These are phyloP conservation scores for Siniperca chuatsi DNA, from an alignment of 2,113 vertebrate genomes.

Conservation along the genomic window DNA sequence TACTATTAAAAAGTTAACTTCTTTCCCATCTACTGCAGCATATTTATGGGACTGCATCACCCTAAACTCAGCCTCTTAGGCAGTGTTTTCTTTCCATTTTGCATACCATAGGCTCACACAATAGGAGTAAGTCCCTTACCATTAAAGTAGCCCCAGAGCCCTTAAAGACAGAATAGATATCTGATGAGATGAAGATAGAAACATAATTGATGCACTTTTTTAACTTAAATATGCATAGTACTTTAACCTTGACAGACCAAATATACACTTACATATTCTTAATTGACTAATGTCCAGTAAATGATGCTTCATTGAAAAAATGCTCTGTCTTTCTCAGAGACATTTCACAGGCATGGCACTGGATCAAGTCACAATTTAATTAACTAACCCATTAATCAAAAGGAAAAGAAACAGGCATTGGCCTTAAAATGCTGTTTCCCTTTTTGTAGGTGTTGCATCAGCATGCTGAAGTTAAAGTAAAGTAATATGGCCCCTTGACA, in stretches of 20 bases:
- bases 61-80: slow-evolving; percentile 16
- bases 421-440: slow-evolving; percentile 1
- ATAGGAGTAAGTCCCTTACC: neutral
- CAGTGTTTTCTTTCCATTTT: neutral
- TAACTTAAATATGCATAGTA: neutral
- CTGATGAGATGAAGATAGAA: neutral
- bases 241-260: slow-evolving; percentile 1
- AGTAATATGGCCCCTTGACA: neutral
- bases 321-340: neutral
- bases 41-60: slow-evolving; percentile 7
- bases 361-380: slow-evolving; percentile 29
- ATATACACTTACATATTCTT: neutral
- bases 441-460: slow-evolving; percentile 10
- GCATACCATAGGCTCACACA: slow-evolving; percentile 18
- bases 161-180: neutral
- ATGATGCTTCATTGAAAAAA: slow-evolving; percentile 10
- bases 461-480: neutral
- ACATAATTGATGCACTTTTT: neutral
- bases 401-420: slow-evolving; percentile 19
- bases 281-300: slow-evolving; percentile 21
- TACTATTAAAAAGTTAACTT: neutral
- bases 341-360: slow-evolving; percentile 6
- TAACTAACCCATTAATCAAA: slow-evolving; percentile 35
- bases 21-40: neutral
- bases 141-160: neutral